These are phyloP conservation scores for Galeruca laticollis DNA, from an alignment of 2,888 invertebrate species.

Conservation along the genomic window DNA sequence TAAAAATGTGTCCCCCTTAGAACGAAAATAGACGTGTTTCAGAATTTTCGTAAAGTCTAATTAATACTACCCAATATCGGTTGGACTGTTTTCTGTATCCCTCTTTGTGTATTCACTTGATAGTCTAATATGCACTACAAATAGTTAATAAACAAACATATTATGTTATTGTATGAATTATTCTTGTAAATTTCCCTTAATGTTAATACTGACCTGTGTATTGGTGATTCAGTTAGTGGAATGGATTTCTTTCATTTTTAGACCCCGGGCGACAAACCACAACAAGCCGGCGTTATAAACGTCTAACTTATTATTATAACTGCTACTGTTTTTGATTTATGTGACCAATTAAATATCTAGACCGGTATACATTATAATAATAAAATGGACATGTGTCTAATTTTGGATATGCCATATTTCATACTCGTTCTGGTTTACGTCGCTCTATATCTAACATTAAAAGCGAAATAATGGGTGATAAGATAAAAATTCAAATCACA, in stretches of 20 bases:
- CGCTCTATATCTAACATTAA: too few relatives aligned
- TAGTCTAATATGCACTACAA: too few relatives aligned
- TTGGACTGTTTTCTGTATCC: too few relatives aligned
- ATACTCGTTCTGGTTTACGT: too few relatives aligned
- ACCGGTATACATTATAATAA: slow-evolving; percentile 19
- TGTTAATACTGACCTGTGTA: slow-evolving; percentile 6
- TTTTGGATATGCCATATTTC: slow-evolving; percentile 1
- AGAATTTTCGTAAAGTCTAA: too few relatives aligned
- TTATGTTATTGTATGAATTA: background rate
- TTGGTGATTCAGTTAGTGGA: slow-evolving; percentile 4
- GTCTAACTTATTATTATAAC: slow-evolving; percentile 51
- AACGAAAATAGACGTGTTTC: too few relatives aligned
- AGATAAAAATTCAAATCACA: too few relatives aligned
- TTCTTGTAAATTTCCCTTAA: background rate
- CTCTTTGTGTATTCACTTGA: too few relatives aligned
- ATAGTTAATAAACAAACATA: background rate
- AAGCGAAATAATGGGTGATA: too few relatives aligned
- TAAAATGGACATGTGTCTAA: background rate
- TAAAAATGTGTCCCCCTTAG: too few relatives aligned
- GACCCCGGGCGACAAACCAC: slow-evolving; percentile 54
- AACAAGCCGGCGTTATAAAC: slow-evolving; percentile 50
- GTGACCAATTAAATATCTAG: slow-evolving; percentile 47
- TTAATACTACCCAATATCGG: too few relatives aligned
- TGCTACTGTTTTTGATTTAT: slow-evolving; percentile 56
- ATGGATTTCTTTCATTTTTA: slow-evolving; percentile 23